These are phyloP conservation scores for Xestia rhomboidea DNA, from an alignment of 2,888 invertebrate genomes.

Conservation along the genomic window DNA sequence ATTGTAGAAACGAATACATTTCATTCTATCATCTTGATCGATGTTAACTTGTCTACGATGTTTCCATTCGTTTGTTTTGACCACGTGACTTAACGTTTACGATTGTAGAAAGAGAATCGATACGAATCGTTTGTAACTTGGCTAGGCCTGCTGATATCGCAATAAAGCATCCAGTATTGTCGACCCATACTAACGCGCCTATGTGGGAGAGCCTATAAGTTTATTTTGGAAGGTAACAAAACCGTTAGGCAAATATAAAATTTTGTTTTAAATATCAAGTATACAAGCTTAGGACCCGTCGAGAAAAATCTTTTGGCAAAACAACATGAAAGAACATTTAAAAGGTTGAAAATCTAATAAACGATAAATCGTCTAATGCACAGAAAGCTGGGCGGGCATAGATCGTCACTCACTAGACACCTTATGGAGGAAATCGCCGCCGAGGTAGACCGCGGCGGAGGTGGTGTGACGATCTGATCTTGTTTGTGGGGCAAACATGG, in stretches of 20 bases:
- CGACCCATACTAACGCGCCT: too few species aligned
- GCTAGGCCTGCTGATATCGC: too few species aligned
- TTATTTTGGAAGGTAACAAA: background rate
- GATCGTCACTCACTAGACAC: background rate
- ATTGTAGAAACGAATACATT: too few species aligned
- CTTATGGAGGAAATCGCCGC: background rate
- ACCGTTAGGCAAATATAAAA: background rate
- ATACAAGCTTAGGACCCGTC: background rate
- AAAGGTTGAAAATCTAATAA: background rate
- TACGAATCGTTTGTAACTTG: too few species aligned
- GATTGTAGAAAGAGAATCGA: too few species aligned
- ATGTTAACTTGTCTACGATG: too few species aligned
- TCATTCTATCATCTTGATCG: too few species aligned
- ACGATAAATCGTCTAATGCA: background rate
- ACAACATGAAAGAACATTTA: background rate
- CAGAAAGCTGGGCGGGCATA: background rate
- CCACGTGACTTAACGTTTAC: too few species aligned
- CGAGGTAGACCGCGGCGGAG: background rate
- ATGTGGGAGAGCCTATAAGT: too few species aligned
- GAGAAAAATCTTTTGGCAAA: background rate
- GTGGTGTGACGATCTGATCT: background rate
- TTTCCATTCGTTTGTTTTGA: too few species aligned
- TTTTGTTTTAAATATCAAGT: background rate
- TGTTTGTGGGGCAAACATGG: background rate
- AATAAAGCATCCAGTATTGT: too few species aligned